Conservation (phyloP, 2,113 vertebrate species). For the Egretta garzetta region DNA sequence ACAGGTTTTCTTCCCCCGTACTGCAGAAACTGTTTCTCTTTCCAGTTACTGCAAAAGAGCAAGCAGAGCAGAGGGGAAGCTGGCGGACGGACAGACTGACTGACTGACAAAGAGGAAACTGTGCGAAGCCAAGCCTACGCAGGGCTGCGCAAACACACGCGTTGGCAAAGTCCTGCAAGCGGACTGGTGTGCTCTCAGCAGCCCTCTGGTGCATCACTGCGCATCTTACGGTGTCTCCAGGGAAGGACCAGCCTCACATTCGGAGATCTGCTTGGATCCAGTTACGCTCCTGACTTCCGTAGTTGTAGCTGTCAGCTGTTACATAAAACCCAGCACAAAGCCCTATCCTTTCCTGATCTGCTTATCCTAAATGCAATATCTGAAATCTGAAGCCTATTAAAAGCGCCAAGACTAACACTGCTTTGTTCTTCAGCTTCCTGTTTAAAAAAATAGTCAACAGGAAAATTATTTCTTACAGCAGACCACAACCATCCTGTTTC, state of each 20-base stretch:
- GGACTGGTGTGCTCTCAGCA: not conserved
- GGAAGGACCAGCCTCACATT: not conserved
- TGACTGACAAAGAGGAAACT: slow-evolving; percentile 26
- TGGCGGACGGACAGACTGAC: not conserved
- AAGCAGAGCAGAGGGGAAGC: slow-evolving; percentile 23
- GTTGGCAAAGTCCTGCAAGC: not conserved
- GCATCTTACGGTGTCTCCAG: not conserved
- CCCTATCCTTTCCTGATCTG: not conserved
- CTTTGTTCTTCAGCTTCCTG: slow-evolving; percentile 74
- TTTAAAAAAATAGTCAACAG: slow-evolving; percentile 75
- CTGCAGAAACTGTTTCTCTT: not conserved
- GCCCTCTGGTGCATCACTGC: not conserved
- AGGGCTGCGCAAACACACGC: accelerated
- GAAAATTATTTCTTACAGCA: slow-evolving; percentile 74
- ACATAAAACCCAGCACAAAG: not conserved
- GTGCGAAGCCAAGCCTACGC: not conserved
- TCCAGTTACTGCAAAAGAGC: not conserved
- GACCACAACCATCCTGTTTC: slow-evolving; percentile 76
- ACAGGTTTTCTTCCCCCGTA: not conserved
- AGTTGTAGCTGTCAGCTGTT: not conserved
- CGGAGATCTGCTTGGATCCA: not conserved
- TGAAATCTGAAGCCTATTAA: slow-evolving; percentile 58
- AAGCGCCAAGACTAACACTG: slow-evolving; percentile 41
- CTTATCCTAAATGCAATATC: slow-evolving; percentile 18
- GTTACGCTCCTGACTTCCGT: not conserved